Conservation (phyloP, 2,888 invertebrate species). For the Noctua janthina region DNA sequence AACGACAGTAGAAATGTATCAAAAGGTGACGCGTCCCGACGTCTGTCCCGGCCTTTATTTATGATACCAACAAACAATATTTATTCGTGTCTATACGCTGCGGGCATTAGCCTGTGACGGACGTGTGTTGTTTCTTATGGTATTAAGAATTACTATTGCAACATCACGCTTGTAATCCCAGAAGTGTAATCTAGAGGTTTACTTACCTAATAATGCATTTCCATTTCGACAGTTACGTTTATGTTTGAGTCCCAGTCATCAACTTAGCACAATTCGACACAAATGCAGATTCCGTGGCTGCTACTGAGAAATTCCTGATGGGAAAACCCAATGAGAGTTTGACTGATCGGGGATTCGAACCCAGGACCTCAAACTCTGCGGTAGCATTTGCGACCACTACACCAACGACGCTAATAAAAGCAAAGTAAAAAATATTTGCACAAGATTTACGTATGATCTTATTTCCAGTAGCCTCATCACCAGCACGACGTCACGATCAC, state of each 20-base stretch:
- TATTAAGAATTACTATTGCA: conserved; percentile 8
- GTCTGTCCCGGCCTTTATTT: conserved; percentile 89
- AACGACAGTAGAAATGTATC: conserved; percentile 91
- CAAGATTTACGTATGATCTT: neutral
- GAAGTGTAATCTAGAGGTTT: neutral
- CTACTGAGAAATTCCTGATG: neutral
- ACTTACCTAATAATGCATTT: neutral
- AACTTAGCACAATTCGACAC: neutral
- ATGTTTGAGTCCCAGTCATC: neutral
- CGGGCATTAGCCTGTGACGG: conserved; percentile 63
- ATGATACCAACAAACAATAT: conserved; percentile 88
- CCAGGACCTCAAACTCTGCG: neutral
- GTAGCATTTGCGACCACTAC: neutral
- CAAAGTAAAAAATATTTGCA: neutral
- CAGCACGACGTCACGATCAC: neutral
- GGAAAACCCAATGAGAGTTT: neutral
- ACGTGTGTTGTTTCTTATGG: conserved; percentile 61
- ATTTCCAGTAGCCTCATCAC: neutral
- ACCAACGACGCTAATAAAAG: neutral
- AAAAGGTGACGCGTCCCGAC: conserved; percentile 89
- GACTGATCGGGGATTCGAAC: neutral
- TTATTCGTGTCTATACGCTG: conserved; percentile 74
- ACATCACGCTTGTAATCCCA: neutral
- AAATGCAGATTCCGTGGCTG: neutral
- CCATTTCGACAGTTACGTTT: neutral